Conservation (phyloP, 2,113 vertebrate genomes). For the Megaceryle maxima region DNA sequence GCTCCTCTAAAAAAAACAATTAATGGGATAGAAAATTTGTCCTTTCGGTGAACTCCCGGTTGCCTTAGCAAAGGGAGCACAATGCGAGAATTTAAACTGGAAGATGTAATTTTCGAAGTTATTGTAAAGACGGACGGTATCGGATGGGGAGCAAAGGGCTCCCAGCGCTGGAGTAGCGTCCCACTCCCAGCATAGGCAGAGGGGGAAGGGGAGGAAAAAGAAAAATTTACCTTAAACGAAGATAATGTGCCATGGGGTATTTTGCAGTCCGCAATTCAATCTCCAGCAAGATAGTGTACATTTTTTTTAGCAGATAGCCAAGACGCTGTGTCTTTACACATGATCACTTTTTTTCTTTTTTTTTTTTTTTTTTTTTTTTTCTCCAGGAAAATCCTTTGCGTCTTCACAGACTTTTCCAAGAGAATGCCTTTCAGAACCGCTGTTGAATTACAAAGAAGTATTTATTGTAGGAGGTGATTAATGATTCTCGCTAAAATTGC, state of each 20-base stretch:
- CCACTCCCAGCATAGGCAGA: neutral
- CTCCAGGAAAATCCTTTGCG: slow-evolving; percentile 75
- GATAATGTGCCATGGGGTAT: slow-evolving; percentile 71
- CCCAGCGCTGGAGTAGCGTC: neutral
- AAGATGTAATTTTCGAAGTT: slow-evolving; percentile 71
- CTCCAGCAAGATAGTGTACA: slow-evolving; percentile 66
- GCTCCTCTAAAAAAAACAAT: slow-evolving; percentile 83
- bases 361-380: neutral
- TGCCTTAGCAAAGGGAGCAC: slow-evolving; percentile 84
- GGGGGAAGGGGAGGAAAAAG: neutral
- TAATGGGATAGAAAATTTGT: slow-evolving; percentile 94
- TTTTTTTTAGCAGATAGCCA: slow-evolving; percentile 75
- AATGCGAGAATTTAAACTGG: slow-evolving; percentile 77
- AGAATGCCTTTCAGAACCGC: slow-evolving; percentile 84
- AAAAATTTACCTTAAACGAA: slow-evolving; percentile 76
- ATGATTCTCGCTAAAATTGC: slow-evolving; percentile 84
- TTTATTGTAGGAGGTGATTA: slow-evolving; percentile 87
- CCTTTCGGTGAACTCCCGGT: slow-evolving; percentile 91
- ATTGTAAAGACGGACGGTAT: slow-evolving; percentile 41
- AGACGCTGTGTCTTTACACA: slow-evolving; percentile 73
- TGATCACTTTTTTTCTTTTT: slow-evolving; percentile 76
- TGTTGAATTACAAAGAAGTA: slow-evolving; percentile 88
- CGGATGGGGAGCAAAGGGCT: neutral
- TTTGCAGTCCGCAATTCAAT: slow-evolving; percentile 62
- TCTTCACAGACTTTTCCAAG: slow-evolving; percentile 82